A percentile compares a stretch with the other conserved stretches of the same genome.
These are phyloP conservation scores for Osmerus mordax DNA, from an alignment of 2,113 vertebrate species.

Conservation along the genomic window DNA sequence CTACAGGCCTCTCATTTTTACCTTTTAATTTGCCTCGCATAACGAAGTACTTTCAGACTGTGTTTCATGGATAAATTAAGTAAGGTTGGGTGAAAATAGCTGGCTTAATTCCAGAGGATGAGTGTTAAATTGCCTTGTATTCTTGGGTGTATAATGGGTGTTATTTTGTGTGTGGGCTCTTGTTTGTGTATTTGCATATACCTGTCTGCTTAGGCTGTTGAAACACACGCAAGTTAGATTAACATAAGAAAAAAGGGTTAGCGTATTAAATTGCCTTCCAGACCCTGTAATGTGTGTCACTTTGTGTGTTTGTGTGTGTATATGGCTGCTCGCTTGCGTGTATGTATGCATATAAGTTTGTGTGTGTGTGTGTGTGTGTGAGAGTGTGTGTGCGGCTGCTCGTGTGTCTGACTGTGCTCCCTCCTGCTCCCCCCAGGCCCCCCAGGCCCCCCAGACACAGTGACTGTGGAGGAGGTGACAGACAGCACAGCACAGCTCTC, in stretches of 20 bases:
- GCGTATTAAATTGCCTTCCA: too few relatives aligned
- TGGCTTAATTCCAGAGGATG: slow-evolving; percentile 43
- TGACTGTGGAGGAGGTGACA: slow-evolving; percentile 88
- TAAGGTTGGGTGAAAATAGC: slow-evolving; percentile 34
- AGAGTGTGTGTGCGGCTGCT: background rate
- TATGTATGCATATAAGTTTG: background rate
- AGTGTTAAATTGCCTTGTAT: slow-evolving; percentile 53
- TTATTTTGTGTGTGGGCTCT: too few relatives aligned
- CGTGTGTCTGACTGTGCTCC: too few relatives aligned
- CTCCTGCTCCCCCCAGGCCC: slow-evolving; percentile 70
- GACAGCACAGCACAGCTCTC: slow-evolving; percentile 90
- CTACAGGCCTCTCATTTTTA: slow-evolving; percentile 26
- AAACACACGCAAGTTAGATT: too few relatives aligned
- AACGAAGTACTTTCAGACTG: slow-evolving; percentile 20
- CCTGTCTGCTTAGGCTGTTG: too few relatives aligned
- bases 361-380: background rate
- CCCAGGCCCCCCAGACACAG: slow-evolving; percentile 83
- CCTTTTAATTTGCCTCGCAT: slow-evolving; percentile 53
- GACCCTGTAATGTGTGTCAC: too few relatives aligned
- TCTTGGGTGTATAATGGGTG: background rate
- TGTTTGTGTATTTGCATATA: too few relatives aligned
- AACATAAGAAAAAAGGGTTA: too few relatives aligned
- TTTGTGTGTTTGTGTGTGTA: too few relatives aligned
- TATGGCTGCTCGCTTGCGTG: background rate
- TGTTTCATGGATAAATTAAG: slow-evolving; percentile 52